Base-by-base conservation (phyloP, 2,888 invertebrate species). In the Ochropleura plecta region DNA sequence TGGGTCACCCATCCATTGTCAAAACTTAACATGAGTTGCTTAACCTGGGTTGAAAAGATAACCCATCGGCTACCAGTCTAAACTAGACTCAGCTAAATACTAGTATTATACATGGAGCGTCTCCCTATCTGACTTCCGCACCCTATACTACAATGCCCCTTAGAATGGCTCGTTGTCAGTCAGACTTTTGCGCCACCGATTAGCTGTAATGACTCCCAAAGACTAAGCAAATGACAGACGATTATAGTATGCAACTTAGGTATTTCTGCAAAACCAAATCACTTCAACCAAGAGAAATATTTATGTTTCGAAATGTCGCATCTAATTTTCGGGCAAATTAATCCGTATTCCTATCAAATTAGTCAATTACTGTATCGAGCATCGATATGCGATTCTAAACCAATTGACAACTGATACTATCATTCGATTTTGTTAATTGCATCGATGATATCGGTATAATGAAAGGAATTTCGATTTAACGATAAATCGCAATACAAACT, bases 311-410 rank as follows among this genome's bases (percentile, higher is more conserved):
- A 42, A 10, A n/a, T 69, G 51, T 8, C 55, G 65, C 18, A 68
- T 42, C 1, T 5, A 69, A 51, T 72, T 71, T 76, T 84, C 67
- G 2, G 20, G 0, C 62, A 46, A 69, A 76, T 76, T 84, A 81
- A 81, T 84, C 84, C 66, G 84, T 76, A 57, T 81, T 48, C 76
- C 69, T 48, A 81, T 82, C 82, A 84, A 81, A 84, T 84, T 72
- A 67, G 81, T 76, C 69, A 84, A 71, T 82, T 72, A 82, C 62
- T 64, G 59, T 53, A 76, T 20, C 63, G 42, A 76, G n/a, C 51
- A 76, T 76, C 60, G 85, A 72, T 76, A 76, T 81, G 63, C 71
- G 40, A 67, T 81, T 81, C 69, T 84, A 72, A 64, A 60, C 72
- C 76, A 72, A 81, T 72, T 84, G 84, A 76, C 76, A 82, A 84